Conservation (phyloP, 1,140 invertebrate genomes). For the Aphaenogaster floridana region DNA sequence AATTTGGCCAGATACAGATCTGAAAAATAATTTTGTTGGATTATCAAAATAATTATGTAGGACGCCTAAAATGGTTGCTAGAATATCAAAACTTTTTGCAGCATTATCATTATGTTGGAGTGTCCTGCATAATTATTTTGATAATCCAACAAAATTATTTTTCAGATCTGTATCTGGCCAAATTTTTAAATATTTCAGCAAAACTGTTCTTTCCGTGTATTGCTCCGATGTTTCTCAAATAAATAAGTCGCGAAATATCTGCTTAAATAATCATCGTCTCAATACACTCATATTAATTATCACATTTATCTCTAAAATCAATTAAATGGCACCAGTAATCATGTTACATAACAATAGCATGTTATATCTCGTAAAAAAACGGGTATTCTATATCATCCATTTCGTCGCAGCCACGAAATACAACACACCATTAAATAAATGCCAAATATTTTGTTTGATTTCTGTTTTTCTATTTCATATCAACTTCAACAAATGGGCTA, state of each 20-base stretch:
- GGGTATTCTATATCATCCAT: neutral
- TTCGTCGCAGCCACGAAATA: slow-evolving; percentile 1
- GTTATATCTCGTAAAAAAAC: neutral
- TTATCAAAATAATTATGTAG: too few relatives aligned
- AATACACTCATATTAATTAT: neutral
- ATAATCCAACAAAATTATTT: too few relatives aligned
- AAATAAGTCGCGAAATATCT: neutral
- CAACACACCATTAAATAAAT: slow-evolving; percentile 16
- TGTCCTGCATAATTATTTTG: too few relatives aligned
- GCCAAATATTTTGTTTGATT: slow-evolving; percentile 10
- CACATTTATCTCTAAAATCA: too few relatives aligned
- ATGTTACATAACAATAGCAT: neutral
- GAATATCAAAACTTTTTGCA: too few relatives aligned
- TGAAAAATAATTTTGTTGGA: too few relatives aligned
- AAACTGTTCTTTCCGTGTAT: neutral
- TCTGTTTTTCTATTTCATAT: slow-evolving; percentile 21
- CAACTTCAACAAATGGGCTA: slow-evolving; percentile 7
- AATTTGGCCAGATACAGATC: too few relatives aligned
- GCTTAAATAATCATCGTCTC: neutral
- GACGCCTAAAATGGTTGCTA: too few relatives aligned
- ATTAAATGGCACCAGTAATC: neutral
- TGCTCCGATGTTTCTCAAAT: neutral
- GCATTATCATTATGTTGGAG: too few relatives aligned
- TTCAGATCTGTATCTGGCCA: too few relatives aligned
- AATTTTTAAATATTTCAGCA: too few relatives aligned